These are phyloP conservation scores for Tinea pellionella DNA, from an alignment of 2,888 invertebrate genomes.

Conservation along the genomic window DNA sequence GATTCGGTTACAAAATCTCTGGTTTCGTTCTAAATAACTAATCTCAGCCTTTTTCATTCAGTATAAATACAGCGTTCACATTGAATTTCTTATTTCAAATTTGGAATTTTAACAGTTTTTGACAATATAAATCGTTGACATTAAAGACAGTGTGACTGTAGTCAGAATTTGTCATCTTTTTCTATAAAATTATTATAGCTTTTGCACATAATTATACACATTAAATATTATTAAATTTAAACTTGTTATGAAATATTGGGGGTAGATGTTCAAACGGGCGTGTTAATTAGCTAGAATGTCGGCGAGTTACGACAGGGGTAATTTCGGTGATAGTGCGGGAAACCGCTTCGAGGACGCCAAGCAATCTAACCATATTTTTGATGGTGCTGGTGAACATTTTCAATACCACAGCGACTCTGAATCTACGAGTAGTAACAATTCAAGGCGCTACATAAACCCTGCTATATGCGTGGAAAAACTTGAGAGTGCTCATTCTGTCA, in stretches of 20 bases:
- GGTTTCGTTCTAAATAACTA: too few species aligned
- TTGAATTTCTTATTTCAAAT: background rate
- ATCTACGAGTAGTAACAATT: constrained; percentile 43
- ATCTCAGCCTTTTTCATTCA: background rate
- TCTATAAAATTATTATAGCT: background rate
- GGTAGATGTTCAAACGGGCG: background rate
- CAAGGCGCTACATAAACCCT: constrained; percentile 69
- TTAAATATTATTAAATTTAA: background rate
- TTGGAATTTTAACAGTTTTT: background rate
- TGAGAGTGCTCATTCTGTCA: constrained; percentile 48
- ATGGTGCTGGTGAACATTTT: constrained; percentile 55
- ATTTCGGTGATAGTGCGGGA: constrained; percentile 50
- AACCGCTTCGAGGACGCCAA: constrained; percentile 24
- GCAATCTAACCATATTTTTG: constrained; percentile 48
- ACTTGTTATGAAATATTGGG: background rate
- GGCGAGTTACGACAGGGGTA: constrained; percentile 28
- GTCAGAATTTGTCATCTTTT: background rate
- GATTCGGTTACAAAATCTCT: too few species aligned
- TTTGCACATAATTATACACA: background rate
- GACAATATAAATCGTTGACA: too few species aligned
- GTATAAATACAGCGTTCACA: background rate
- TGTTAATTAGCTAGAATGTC: background rate
- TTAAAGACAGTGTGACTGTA: too few species aligned
- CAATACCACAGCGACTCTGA: constrained; percentile 57
- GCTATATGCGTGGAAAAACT: constrained; percentile 71